phyloP scores from a whole-genome alignment of 92 coral and sea anemone species.

The Epizoanthus scotinus region DNA sequence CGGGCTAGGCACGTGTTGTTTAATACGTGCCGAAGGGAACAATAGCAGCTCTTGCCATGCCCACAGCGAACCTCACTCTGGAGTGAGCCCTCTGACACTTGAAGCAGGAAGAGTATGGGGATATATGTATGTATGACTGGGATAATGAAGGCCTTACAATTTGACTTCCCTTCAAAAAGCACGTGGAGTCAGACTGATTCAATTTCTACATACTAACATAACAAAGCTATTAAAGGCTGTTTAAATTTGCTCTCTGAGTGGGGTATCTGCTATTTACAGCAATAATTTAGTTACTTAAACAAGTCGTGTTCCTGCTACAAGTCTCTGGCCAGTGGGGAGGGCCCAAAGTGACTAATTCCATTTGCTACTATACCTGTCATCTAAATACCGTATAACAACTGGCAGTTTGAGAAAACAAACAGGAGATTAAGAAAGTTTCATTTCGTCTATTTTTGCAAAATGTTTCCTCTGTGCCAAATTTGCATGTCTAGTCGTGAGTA shows the following conservation, averaged over 20 bases:
- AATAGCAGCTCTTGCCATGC: slow-evolving; percentile 47
- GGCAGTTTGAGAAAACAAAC: slow-evolving; percentile 26
- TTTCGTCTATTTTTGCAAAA: slow-evolving; percentile 89
- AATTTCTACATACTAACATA: slow-evolving; percentile 45
- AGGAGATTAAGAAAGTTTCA: slow-evolving; percentile 38
- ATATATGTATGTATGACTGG: slow-evolving; percentile 11
- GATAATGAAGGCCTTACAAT: slow-evolving; percentile 70
- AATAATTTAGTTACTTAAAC: slow-evolving; percentile 41
- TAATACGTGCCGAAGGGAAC: slow-evolving; percentile 6
- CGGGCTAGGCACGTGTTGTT: slow-evolving; percentile 44
- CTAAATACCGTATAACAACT: slow-evolving; percentile 18
- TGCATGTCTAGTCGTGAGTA: slow-evolving; percentile 46
- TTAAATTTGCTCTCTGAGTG: slow-evolving; percentile 43
- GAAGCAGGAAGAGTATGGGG: slow-evolving; percentile 33
- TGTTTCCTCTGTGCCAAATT: slow-evolving; percentile 31
- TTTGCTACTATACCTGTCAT: slow-evolving; percentile 57
- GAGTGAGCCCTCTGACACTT: slow-evolving; percentile 47
- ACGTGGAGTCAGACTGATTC: slow-evolving; percentile 74
- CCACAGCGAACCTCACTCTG: slow-evolving; percentile 40
- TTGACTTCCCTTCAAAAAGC: slow-evolving; percentile 71
- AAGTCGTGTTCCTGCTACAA: not conserved
- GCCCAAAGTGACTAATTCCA: slow-evolving; percentile 14
- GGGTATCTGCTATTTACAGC: slow-evolving; percentile 17
- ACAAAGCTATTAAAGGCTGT: slow-evolving; percentile 64
- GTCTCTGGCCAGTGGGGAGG: not conserved